Base-by-base conservation (phyloP, 2,888 invertebrate genomes). In the Xanthostigma xanthostigma region DNA sequence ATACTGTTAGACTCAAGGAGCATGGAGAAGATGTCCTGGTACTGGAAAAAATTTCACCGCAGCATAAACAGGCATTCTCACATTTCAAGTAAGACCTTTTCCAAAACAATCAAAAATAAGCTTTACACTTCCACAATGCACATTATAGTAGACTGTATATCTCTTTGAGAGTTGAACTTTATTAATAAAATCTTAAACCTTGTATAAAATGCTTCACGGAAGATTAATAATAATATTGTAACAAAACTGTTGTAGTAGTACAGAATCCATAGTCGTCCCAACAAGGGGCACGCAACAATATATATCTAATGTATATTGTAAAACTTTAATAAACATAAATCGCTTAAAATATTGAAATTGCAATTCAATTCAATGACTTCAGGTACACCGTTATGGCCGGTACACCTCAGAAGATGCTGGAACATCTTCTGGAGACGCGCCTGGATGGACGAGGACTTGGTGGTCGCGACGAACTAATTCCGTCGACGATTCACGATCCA, bases 341-440 rank as follows among this genome's bases (percentile, higher is more conserved):
- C 10, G 34, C 44, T 34, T 33, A 33, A n/a, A 34, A 44, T 8
- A n/a, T 38, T 36, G 12, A 27, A 17, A 10, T 39, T 9, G 12
- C 34, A 36, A 17, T n/a, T 27, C 44, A 39, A 42, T 33, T 27
- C n/a, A 33, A 36, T 35, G 49, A 45, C 55, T 62, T 44, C 61
- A 84, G 84, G 66, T 89, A 89, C 64, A 86, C 84, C 58, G 86
- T 89, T 56, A 86, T 89, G 84, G 84, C 88, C 52, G 89, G 88
- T 47, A 84, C 85, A 50, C 82, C 88, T 41, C 81, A 84, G 62
- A 89, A 90, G 67, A 88, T 89, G 80, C 65, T 90, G 57, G 89
- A 90, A 64, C 85, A 90, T 68, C 71, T 90, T 43, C 68, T 90
- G 56, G 88, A 89, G 65, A 87, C 87, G 11, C 70, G 86, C 50